Evolutionary conservation across 2,888 invertebrate species (phyloP).

Genomic region (Amorpha juglandis): DNA sequence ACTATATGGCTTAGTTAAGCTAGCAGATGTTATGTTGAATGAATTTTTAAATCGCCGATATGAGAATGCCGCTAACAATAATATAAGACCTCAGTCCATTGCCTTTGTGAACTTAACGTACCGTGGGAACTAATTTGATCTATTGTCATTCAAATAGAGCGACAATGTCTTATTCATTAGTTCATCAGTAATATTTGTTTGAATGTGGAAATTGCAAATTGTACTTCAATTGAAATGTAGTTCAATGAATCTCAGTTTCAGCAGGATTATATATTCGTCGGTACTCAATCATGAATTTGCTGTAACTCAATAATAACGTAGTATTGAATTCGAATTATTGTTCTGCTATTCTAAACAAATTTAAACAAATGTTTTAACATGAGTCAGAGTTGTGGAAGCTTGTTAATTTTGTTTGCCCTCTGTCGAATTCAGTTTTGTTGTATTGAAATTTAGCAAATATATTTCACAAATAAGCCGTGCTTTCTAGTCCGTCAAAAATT

Average conservation of each 20-base stretch:
- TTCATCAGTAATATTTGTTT: constrained; percentile 12
- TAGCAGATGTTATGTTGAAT: too few relatives aligned
- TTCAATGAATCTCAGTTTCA: background rate
- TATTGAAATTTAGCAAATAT: constrained; percentile 47
- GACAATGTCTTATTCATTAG: constrained; percentile 8
- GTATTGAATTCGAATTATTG: constrained; percentile 41
- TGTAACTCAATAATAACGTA: constrained; percentile 17
- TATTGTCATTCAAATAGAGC: constrained; percentile 4
- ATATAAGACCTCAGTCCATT: too few relatives aligned
- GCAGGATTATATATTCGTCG: background rate
- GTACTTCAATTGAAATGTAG: constrained; percentile 8
- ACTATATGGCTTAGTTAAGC: too few relatives aligned
- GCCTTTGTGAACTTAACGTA: background rate
- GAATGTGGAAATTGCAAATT: constrained; percentile 7
- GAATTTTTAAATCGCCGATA: too few relatives aligned
- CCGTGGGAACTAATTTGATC: background rate
- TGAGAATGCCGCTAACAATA: too few relatives aligned
- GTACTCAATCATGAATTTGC: constrained; percentile 4
- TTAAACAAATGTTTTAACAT: constrained; percentile 52
- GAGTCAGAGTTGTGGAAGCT: constrained; percentile 46
- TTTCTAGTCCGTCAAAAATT: constrained; percentile 52
- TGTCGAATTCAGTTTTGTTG: constrained; percentile 4
- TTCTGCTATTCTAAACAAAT: constrained; percentile 54
- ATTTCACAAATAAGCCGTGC: constrained; percentile 62
- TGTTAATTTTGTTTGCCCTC: constrained; percentile 55